Evolutionary conservation across 2,888 invertebrate genomes (phyloP), one percentile per base, ranked within the genome.

Genomic region (Venusia cambrica): DNA sequence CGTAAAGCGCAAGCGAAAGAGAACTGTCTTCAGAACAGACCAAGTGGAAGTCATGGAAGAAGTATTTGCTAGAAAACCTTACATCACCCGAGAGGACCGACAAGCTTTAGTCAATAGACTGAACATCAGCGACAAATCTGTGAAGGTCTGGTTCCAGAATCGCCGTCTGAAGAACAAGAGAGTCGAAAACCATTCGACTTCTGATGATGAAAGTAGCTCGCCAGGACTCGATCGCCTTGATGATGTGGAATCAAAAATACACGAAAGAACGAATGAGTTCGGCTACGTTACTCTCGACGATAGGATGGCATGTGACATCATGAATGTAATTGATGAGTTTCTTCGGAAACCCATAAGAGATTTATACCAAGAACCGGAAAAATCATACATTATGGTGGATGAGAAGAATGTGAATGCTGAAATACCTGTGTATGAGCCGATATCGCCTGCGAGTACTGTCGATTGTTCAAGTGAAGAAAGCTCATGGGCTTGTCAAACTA

Each of bases 101-200:
- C 90, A 92, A 35, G 87, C 89, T 38, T 79, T 95, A 64, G 92
- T 92, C 0, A 67, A 89, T 0, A 61, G 74, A 2, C 74, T 94
- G 0, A 79, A 84, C 34, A 74, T 94, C 1, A 88, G 89, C 4
- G 94, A 94, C 54, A 79, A 92, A 27, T 92, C 93, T 53, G 91
- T 94, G 18, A 94, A 94, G 70, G 92, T 93, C 5, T 94, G 94
- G 93, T 94, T 94, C 60, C 94, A 94, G 61, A 94, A 93, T 61
- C 83, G 93, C 0, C 73, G 93, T 0, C 91, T 94, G 89, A 91
- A 91, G 48, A 73, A 62, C 46, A 92, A 91, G 57, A 90, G 89
- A 53, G 88, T 88, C 27, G 67, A 45, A 5, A 46, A 57, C 1
- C 12, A 43, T 5, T 5, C 5, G 0, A 11, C 8, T 24, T 38